These are phyloP conservation scores for Yponomeuta plumbellus DNA, from an alignment of 2,888 invertebrate genomes.

Conservation along the genomic window DNA sequence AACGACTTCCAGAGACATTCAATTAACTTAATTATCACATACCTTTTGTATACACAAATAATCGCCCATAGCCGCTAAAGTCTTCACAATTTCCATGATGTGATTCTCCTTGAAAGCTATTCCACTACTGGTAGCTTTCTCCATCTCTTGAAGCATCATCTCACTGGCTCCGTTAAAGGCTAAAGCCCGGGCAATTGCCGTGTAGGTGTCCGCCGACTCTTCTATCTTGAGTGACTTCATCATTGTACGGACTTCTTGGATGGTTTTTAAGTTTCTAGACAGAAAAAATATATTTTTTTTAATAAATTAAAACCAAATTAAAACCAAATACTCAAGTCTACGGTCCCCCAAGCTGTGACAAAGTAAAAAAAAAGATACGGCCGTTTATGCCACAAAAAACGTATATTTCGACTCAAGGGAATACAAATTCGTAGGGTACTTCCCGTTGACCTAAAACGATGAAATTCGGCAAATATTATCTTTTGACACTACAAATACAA, in stretches of 20 bases:
- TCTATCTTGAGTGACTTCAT: conserved; percentile 76
- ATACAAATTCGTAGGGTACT: too few relatives aligned
- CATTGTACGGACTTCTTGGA: conserved; percentile 68
- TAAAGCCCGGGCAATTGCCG: conserved; percentile 66
- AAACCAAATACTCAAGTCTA: too few relatives aligned
- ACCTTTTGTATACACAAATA: conserved; percentile 50
- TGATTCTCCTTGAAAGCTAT: conserved; percentile 53
- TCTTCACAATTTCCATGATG: conserved; percentile 68
- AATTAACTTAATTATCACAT: neutral
- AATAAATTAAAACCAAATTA: too few relatives aligned
- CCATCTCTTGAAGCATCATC: conserved; percentile 49
- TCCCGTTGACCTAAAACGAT: too few relatives aligned
- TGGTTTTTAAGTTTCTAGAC: conserved; percentile 53
- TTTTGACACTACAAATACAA: too few relatives aligned
- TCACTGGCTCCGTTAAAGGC: conserved; percentile 60
- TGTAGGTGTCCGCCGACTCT: conserved; percentile 64
- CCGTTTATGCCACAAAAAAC: too few relatives aligned
- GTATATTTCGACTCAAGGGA: too few relatives aligned
- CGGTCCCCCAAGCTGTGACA: too few relatives aligned
- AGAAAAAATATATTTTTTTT: conserved; percentile 11
- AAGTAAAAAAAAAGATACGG: too few relatives aligned
- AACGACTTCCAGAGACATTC: too few relatives aligned
- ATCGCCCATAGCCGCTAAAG: conserved; percentile 41
- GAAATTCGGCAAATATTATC: too few relatives aligned
- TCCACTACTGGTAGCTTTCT: conserved; percentile 39